phyloP scores from a whole-genome alignment of 2,113 vertebrate genomes.

The Brachionichthys hirsutus region DNA sequence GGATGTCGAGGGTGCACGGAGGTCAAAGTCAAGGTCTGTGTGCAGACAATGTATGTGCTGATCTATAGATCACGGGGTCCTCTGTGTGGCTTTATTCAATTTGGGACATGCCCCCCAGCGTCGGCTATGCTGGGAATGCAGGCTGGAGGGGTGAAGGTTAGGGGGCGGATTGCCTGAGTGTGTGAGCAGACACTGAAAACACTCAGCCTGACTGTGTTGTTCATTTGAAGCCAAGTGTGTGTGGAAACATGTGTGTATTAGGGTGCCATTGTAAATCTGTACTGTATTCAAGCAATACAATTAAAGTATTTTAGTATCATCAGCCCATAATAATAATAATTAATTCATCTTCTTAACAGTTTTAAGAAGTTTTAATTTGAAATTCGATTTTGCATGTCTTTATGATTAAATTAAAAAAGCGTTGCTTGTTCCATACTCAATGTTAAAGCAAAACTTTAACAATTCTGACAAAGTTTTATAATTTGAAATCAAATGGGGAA shows the following conservation, averaged over 20 bases:
- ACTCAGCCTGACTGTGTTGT: constrained; percentile 49
- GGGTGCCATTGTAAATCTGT: not conserved
- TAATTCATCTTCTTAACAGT: no score
- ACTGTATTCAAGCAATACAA: not conserved
- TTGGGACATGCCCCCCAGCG: constrained; percentile 48
- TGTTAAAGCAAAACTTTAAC: no score
- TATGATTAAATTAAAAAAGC: no score
- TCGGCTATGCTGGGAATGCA: constrained; percentile 52
- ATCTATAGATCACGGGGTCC: constrained; percentile 33
- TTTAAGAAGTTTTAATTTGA: no score
- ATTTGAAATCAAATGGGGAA: no score
- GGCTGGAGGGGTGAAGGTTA: constrained; percentile 62
- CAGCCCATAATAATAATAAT: not conserved
- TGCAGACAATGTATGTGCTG: constrained; percentile 57
- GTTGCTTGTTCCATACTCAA: no score
- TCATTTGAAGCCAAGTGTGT: constrained; percentile 27
- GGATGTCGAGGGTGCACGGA: constrained; percentile 23
- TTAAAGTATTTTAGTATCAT: not conserved
- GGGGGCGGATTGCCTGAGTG: constrained; percentile 40
- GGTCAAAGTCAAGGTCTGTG: constrained; percentile 74
- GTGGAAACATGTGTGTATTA: not conserved
- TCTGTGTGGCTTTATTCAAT: constrained; percentile 41
- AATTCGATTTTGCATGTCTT: no score
- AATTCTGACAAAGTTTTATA: no score
- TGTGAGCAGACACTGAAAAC: constrained; percentile 50